Conservation (phyloP, 2,888 invertebrate species). For the Drosophila bunnanda region DNA sequence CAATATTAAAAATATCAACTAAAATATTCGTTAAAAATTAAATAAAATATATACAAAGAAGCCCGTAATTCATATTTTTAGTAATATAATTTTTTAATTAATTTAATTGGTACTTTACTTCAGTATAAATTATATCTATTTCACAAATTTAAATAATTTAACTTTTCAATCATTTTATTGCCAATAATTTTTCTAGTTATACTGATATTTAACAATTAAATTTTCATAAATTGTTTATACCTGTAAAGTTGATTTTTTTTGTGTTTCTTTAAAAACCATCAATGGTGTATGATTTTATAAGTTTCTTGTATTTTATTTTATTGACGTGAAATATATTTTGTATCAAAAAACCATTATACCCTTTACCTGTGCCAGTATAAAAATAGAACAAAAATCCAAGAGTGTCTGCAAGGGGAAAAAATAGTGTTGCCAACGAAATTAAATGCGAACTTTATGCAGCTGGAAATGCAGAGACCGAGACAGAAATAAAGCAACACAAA, state of each 20-base stretch:
- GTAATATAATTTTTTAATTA: no score
- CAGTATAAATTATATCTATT: not conserved
- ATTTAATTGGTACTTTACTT: no score
- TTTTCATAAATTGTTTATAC: not conserved
- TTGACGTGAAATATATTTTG: not conserved
- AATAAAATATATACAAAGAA: not conserved
- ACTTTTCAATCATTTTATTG: no score
- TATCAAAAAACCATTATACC: not conserved
- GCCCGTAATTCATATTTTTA: not conserved
- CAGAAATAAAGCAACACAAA: constrained; percentile 40
- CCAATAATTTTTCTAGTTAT: not conserved
- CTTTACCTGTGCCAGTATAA: not conserved
- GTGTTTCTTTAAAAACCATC: not conserved
- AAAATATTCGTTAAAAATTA: not conserved
- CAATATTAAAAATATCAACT: not conserved
- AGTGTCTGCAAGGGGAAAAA: constrained; percentile 49
- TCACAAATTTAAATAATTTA: no score
- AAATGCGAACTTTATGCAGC: constrained; percentile 77
- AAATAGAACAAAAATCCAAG: constrained; percentile 25
- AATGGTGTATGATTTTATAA: not conserved
- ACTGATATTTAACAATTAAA: not conserved
- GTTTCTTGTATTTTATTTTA: not conserved
- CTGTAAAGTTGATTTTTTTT: not conserved
- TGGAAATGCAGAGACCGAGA: constrained; percentile 61
- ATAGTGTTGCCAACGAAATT: constrained; percentile 67